Percentiles rank a stretch among this genome's conserved stretches.
These are phyloP conservation scores for Geopemphigus sp. DNA, from an alignment of 1,140 invertebrate genomes.

Conservation along the genomic window DNA sequence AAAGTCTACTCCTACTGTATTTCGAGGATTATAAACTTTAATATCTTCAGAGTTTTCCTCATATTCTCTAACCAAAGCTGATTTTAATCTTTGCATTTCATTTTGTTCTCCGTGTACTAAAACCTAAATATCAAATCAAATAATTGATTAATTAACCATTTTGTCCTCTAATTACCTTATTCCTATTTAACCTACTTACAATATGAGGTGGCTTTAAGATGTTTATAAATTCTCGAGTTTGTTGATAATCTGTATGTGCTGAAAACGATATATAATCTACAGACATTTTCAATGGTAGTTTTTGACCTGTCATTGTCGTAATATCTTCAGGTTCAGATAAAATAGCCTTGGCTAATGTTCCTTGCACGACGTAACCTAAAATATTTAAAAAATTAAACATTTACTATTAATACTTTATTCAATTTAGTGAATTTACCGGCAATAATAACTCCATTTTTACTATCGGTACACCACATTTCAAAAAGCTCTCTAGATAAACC, in stretches of 20 bases:
- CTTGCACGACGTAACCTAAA: slow-evolving; percentile 94
- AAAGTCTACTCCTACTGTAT: slow-evolving; percentile 89
- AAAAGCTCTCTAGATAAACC: slow-evolving; percentile 96
- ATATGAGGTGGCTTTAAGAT: slow-evolving; percentile 93
- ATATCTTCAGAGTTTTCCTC: slow-evolving; percentile 79
- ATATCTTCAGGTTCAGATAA: slow-evolving; percentile 98
- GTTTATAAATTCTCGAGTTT: slow-evolving; percentile 96
- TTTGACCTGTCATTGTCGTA: slow-evolving; percentile 90
- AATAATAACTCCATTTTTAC: slow-evolving; percentile 97
- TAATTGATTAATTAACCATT: neutral
- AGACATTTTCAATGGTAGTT: slow-evolving; percentile 93
- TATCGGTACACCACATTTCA: slow-evolving; percentile 97
- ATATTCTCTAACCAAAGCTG: slow-evolving; percentile 91
- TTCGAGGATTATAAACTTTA: slow-evolving; percentile 92
- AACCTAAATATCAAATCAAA: slow-evolving; percentile 60
- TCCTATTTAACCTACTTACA: slow-evolving; percentile 59
- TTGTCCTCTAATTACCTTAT: neutral
- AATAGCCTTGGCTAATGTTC: slow-evolving; percentile 95
- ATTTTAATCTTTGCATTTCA: slow-evolving; percentile 95
- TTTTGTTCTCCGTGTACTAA: slow-evolving; percentile 98
- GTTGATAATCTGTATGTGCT: slow-evolving; percentile 98
- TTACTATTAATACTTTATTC: neutral
- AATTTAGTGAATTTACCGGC: slow-evolving; percentile 65
- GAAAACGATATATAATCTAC: slow-evolving; percentile 99
- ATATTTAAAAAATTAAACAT: slow-evolving; percentile 30